A percentile compares a stretch with the other conserved stretches of the same genome.
Evolutionary conservation across 2,888 invertebrate species (phyloP).

Genomic region (Pelosia muscerda): DNA sequence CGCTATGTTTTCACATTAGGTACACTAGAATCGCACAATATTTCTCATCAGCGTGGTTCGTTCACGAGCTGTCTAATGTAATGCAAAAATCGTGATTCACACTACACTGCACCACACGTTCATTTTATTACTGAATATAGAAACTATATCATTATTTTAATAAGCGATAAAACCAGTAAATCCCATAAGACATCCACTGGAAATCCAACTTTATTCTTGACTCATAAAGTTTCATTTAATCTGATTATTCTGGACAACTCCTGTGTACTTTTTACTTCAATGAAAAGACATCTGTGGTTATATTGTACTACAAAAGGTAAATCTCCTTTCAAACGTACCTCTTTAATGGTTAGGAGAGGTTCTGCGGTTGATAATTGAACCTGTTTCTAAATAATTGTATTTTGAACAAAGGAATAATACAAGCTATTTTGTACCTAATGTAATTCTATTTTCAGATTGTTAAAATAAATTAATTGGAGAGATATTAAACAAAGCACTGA

Average conservation of each 20-base stretch:
- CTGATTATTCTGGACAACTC: neutral
- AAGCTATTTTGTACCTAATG: neutral
- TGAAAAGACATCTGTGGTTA: slow-evolving; percentile 13
- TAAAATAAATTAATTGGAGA: neutral
- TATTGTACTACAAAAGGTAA: slow-evolving; percentile 16
- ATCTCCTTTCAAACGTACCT: slow-evolving; percentile 10
- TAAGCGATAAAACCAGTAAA: slow-evolving; percentile 52
- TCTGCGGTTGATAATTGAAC: slow-evolving; percentile 12
- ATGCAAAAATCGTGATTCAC: slow-evolving; percentile 70
- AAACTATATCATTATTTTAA: slow-evolving; percentile 59
- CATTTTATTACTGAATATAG: slow-evolving; percentile 54
- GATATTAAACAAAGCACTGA: neutral
- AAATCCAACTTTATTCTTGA: slow-evolving; percentile 11
- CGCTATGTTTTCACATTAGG: slow-evolving; percentile 33
- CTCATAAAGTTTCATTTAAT: slow-evolving; percentile 8
- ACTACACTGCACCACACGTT: slow-evolving; percentile 57
- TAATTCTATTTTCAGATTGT: slow-evolving; percentile 9
- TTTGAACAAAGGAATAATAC: slow-evolving; percentile 12
- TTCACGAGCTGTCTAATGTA: slow-evolving; percentile 63
- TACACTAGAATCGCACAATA: slow-evolving; percentile 39
- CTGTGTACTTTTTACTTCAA: neutral
- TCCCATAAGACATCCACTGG: slow-evolving; percentile 9
- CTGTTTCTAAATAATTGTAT: slow-evolving; percentile 2
- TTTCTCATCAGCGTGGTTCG: slow-evolving; percentile 44
- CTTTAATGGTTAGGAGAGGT: slow-evolving; percentile 5